Evolutionary conservation across 2,888 invertebrate genomes (phyloP).

Genomic region (Diarsia rubi): DNA sequence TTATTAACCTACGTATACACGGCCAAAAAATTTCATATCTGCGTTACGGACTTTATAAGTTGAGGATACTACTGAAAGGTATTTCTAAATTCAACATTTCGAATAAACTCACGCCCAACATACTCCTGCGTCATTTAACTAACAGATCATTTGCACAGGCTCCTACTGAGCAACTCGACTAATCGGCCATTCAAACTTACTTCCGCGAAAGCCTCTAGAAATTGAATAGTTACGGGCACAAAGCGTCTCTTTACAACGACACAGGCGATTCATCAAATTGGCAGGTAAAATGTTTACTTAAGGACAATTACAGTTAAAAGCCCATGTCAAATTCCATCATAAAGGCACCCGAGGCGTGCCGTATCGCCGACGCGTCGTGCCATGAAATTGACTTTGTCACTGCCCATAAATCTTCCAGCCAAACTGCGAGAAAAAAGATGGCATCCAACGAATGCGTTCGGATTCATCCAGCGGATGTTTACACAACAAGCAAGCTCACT

Average conservation of each 20-base stretch:
- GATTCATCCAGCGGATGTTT: conserved; percentile 85
- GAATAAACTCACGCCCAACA: conserved; percentile 12
- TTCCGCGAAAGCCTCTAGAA: conserved; percentile 73
- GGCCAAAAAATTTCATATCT: neutral
- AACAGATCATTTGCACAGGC: conserved; percentile 30
- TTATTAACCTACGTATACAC: neutral
- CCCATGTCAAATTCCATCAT: conserved; percentile 84
- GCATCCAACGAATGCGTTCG: conserved; percentile 78
- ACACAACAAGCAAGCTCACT: conserved; percentile 83
- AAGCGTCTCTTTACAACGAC: conserved; percentile 71
- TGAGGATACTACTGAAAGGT: neutral
- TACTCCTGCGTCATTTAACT: conserved; percentile 17
- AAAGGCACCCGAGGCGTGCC: conserved; percentile 81
- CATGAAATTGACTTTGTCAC: conserved; percentile 90
- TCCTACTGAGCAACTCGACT: conserved; percentile 49
- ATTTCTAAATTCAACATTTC: neutral
- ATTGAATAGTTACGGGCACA: conserved; percentile 85
- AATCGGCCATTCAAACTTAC: conserved; percentile 60
- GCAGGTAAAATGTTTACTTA: conserved; percentile 88
- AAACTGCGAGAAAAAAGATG: conserved; percentile 80
- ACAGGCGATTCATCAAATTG: conserved; percentile 87
- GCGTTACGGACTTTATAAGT: neutral
- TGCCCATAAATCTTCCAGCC: conserved; percentile 87
- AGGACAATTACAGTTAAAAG: conserved; percentile 87
- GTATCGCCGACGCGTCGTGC: conserved; percentile 79